These are phyloP conservation scores for Cephus rjabovi DNA, from an alignment of 2,888 invertebrate genomes.

Conservation along the genomic window DNA sequence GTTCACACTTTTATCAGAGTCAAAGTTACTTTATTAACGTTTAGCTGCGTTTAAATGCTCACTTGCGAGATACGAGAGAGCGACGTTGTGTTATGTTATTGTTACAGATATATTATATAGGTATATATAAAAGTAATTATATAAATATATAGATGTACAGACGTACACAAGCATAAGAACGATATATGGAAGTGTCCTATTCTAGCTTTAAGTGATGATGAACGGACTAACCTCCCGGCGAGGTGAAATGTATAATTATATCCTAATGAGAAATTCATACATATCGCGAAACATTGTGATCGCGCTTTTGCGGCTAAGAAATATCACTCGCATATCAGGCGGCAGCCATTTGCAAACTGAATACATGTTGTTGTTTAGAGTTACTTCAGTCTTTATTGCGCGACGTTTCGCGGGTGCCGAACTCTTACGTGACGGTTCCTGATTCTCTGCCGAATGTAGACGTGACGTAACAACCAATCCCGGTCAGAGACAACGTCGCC, in stretches of 20 bases:
- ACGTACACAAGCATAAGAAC: constrained; percentile 11
- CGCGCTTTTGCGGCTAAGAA: constrained; percentile 58
- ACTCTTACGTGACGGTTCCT: neutral
- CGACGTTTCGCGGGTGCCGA: neutral
- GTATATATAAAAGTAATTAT: constrained; percentile 11
- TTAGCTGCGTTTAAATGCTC: neutral
- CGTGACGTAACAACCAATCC: neutral
- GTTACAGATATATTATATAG: constrained; percentile 28
- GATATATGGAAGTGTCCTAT: constrained; percentile 33
- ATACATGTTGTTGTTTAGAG: neutral
- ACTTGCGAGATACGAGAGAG: neutral
- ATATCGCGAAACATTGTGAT: constrained; percentile 42
- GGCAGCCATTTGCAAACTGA: constrained; percentile 33
- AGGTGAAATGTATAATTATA: neutral
- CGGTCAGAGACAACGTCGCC: neutral
- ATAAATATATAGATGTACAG: constrained; percentile 18
- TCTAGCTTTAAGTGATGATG: constrained; percentile 25
- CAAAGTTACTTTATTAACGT: neutral
- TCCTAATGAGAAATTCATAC: constrained; percentile 11
- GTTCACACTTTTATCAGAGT: neutral
- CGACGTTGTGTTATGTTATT: constrained; percentile 29
- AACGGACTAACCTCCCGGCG: neutral
- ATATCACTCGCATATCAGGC: constrained; percentile 61
- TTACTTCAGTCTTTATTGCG: neutral
- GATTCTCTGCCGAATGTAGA: neutral